Evolutionary conservation across 2,888 invertebrate genomes (phyloP).

Genomic region (Cheilosia soror): DNA sequence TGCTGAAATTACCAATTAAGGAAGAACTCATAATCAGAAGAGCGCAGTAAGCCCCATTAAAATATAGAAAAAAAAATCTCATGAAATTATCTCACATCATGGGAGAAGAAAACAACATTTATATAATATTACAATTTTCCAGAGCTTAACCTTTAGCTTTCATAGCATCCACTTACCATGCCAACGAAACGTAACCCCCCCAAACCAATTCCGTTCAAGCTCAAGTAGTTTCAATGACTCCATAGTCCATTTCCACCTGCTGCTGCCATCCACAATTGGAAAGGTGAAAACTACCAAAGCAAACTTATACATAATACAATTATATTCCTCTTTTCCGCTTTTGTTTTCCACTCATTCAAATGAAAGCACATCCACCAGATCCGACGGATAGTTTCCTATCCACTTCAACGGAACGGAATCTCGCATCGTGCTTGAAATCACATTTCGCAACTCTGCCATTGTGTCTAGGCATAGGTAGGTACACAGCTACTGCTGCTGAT

Average conservation of each 20-base stretch:
- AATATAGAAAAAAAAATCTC: background rate
- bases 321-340: conserved; percentile 62
- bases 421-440: conserved; percentile 50
- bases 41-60: no score
- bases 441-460: conserved; percentile 60
- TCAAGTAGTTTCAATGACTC: conserved; percentile 66
- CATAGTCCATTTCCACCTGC: conserved; percentile 53
- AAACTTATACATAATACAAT: conserved; percentile 51
- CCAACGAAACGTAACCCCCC: background rate
- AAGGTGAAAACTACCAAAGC: conserved; percentile 63
- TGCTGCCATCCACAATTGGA: conserved; percentile 22
- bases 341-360: conserved; percentile 64
- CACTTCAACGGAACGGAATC: conserved; percentile 46
- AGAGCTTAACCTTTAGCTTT: conserved; percentile 69
- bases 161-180: conserved; percentile 14
- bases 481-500: background rate
- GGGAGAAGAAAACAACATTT: conserved; percentile 22
- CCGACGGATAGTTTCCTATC: conserved; percentile 28
- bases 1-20: no score
- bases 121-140: conserved; percentile 50
- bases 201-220: conserved; percentile 27
- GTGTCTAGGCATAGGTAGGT: background rate
- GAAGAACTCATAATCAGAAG: no score
- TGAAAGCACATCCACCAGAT: conserved; percentile 28
- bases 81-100: background rate